These are phyloP conservation scores for Drosophila jambulina DNA, from an alignment of 1,140 invertebrate species.

Conservation along the genomic window DNA sequence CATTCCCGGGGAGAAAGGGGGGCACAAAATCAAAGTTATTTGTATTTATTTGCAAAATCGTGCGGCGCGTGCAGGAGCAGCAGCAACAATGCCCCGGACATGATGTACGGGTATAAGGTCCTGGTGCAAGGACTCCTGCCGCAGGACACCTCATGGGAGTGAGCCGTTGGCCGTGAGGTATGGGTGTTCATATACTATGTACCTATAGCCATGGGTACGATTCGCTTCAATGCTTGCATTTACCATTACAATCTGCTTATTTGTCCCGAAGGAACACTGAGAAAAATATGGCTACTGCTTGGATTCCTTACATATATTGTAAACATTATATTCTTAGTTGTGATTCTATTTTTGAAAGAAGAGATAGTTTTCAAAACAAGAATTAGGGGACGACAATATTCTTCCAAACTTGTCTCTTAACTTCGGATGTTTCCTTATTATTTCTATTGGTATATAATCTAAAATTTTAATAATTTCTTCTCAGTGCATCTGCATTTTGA, in stretches of 20 bases:
- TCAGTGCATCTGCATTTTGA: constrained; percentile 27
- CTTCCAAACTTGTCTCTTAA: no score
- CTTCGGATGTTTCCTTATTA: no score
- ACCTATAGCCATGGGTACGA: constrained; percentile 4
- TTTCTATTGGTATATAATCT: no score
- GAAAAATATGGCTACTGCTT: neutral
- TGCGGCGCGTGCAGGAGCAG: constrained; percentile 68
- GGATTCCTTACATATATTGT: neutral
- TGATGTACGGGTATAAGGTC: constrained; percentile 33
- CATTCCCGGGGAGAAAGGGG: constrained; percentile 28
- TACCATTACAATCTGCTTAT: constrained; percentile 73
- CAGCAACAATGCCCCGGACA: constrained; percentile 67
- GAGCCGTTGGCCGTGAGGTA: constrained; percentile 26
- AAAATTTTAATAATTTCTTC: neutral
- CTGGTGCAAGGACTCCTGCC: constrained; percentile 13
- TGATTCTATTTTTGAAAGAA: no score
- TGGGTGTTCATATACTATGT: constrained; percentile 19
- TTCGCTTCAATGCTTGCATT: constrained; percentile 72
- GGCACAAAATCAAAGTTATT: constrained; percentile 80
- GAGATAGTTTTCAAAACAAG: neutral
- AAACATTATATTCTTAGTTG: no score
- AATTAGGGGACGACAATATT: neutral
- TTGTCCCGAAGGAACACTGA: constrained; percentile 35
- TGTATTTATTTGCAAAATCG: constrained; percentile 83
- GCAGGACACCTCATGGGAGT: constrained; percentile 27